Evolutionary conservation across 35 echinoderm and acorn worm genomes (phyloP).

Genomic region (Lytechinus pictus): DNA sequence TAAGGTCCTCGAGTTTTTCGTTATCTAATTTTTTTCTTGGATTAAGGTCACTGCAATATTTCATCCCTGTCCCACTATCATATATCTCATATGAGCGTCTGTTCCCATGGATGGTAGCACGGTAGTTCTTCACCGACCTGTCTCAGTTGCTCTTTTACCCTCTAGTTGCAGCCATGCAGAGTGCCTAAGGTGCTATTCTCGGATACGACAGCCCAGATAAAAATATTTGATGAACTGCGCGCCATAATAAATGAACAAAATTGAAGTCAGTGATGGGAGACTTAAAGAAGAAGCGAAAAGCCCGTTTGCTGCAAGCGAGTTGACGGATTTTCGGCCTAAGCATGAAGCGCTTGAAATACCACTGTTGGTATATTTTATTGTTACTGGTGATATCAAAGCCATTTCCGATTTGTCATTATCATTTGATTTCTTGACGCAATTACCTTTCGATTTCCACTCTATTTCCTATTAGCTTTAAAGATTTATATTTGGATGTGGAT

Average conservation of each 20-base stretch:
- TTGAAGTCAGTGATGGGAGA: neutral
- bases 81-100: neutral
- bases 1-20: neutral
- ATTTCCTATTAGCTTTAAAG: too few relatives aligned
- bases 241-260: constrained; percentile 14
- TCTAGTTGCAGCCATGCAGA: neutral
- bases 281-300: neutral
- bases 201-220: neutral
- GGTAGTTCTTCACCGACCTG: neutral
- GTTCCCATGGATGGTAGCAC: neutral
- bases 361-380: neutral
- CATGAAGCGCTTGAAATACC: neutral
- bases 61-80: constrained; percentile 4
- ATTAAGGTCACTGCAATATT: constrained; percentile 45
- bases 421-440: neutral
- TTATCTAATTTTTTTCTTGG: neutral
- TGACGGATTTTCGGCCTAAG: neutral
- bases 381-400: neutral
- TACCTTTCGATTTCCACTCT: neutral
- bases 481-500: too few relatives aligned
- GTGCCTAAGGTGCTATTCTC: neutral
- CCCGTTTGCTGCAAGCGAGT: neutral
- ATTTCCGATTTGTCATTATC: neutral
- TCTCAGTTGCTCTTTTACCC: neutral
- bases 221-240: constrained; percentile 4